Evolutionary conservation across 2,797 vertebrate species (phyloP), one percentile per base, ranked within the genome.

Genomic region (Gobio occitaniae): DNA sequence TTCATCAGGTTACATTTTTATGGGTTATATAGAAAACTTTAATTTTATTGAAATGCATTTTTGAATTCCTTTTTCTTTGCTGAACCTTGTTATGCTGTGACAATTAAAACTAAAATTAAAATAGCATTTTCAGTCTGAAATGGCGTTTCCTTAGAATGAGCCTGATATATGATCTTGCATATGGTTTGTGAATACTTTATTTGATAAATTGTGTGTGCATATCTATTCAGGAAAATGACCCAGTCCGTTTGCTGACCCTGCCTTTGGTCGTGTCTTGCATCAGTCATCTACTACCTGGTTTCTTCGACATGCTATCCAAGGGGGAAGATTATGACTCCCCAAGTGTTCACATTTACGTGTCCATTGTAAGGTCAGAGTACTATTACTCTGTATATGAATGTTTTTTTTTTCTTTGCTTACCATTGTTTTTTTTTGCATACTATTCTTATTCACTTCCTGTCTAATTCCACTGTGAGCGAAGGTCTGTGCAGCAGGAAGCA

Each of bases 301-400:
- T 98, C 76, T 97, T 95, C 93, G 95, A 95, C 11, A 6, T 94
- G 3, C 91, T 96, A 85, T 94, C 94, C 0, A 77, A 76, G 65
- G 89, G 95, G 86, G 97, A 99, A 92, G 88, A 68, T 41, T 92
- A 94, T 0, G 92, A 96, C 12, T 96, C 95, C 0, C 95, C 96
- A 0, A 91, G 84, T n/a, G 82, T 93, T 29, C 85, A 84, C 82
- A 93, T 97, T 36, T 96, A 96, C 0, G 89, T 97, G 86, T 95
- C 96, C n/a, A 91, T 97, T 88, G 87, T 91, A 92, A 97, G 97
- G 97, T 97, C 19, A 83, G 88, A 17, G 78, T 47, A n/a, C 2
- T 16, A 56, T 41, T 16, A 47, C n/a, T 44, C 13, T 12, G 5
- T 25, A 61, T 48, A 11, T 3, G 2, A 36, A 36, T 36, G 36